phyloP scores from a whole-genome alignment of 2,797 vertebrate genomes.

The Echiichthys vipera region DNA sequence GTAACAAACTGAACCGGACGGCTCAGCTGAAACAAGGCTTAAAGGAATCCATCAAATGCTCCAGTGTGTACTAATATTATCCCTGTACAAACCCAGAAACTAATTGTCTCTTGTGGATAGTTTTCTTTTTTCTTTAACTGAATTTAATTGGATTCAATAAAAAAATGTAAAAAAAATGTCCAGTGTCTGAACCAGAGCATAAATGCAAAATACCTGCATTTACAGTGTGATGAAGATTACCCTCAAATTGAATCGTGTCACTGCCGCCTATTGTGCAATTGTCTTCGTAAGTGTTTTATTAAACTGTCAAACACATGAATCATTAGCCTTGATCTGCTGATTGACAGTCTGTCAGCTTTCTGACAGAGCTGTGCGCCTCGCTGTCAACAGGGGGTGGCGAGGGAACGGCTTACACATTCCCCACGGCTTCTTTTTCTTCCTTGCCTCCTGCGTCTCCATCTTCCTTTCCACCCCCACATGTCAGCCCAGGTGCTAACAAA shows the following conservation, averaged over 20 bases:
- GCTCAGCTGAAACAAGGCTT: too few species aligned
- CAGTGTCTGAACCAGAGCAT: neutral
- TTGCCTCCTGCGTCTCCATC: conserved; percentile 70
- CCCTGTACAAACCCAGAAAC: conserved; percentile 1
- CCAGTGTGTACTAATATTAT: conserved; percentile 16
- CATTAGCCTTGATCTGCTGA: conserved; percentile 76
- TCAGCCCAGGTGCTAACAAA: conserved; percentile 81
- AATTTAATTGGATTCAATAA: conserved; percentile 28
- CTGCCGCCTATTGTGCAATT: conserved; percentile 43
- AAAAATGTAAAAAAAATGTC: neutral
- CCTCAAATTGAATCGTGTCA: conserved; percentile 47
- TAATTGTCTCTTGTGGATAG: conserved; percentile 2
- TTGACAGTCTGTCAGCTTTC: conserved; percentile 79
- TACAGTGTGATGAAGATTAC: conserved; percentile 26
- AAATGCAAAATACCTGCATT: conserved; percentile 40
- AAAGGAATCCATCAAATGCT: conserved; percentile 7
- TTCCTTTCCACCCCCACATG: conserved; percentile 77
- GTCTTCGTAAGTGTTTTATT: conserved; percentile 71
- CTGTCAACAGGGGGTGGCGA: conserved; percentile 71
- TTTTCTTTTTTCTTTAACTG: conserved; percentile 5
- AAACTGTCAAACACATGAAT: conserved; percentile 76
- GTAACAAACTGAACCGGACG: too few species aligned
- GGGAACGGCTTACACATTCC: conserved; percentile 69
- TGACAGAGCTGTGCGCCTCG: conserved; percentile 66
- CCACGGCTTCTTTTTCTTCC: conserved; percentile 68